Base-by-base conservation (phyloP, 2,888 invertebrate species). In the Drosophila meridiana region DNA sequence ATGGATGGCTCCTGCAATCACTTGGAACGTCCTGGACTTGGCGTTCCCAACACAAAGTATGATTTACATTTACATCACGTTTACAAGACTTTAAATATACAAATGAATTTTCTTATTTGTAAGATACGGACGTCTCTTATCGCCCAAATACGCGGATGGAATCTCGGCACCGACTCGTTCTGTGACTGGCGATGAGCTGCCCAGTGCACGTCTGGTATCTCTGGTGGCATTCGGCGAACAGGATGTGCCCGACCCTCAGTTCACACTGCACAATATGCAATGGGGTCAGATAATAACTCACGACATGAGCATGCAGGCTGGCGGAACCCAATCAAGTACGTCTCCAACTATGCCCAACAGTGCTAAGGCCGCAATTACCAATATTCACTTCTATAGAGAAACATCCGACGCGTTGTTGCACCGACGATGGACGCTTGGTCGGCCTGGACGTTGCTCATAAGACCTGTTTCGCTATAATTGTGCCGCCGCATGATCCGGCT, bases 1-100 rank as follows among this genome's bases (percentile, higher is more conserved):
- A 95, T 96, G 73, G 99, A 99, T 92, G 99, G 99, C 0, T 96
- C 98, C 1, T 99, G 99, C 92, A 99, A 99, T 93, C 99, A 99
- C 93, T 93, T 97, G 57, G 94, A 95, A 69, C 95, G 96, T 80
- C 97, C 99, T 0, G 94, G 95, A 8, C 96, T 97, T 95, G 99
- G 99, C 14, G 94, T 95, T 59, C 95, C 97, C 0, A 96, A 96
- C 86, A 96, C 55, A 5, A 84, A 42, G 84, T 84, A 63, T 57
- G 11, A 32, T n/a, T n/a, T 42, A n/a, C n/a, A 42, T 7, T 3
- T 42, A 42, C 42, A n/a, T 2, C 5, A 2, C 9, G 0, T 8
- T 34, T 2, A 11, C 1, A 14, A 0, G 14, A 30, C 9, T 20
- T 8, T 58, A 20, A 13, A 11, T 34, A 20, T 11, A 20, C 0